Evolutionary conservation across 2,113 vertebrate species (phyloP), one percentile per base, ranked within the genome.

Genomic region (Gasterosteus nipponicus): DNA sequence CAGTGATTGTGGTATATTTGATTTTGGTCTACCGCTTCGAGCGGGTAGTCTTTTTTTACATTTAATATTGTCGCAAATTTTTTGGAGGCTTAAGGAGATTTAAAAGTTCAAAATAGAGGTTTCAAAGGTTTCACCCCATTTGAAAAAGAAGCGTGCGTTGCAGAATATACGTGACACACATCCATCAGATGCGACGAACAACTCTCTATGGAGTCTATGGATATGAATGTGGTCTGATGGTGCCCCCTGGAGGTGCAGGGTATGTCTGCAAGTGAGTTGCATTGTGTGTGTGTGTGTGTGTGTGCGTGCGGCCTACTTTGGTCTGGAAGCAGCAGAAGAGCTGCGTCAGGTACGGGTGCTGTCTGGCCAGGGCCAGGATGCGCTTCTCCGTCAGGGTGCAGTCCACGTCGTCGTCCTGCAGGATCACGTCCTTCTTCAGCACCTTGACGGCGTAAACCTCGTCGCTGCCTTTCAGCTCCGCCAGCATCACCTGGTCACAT

Each of bases 291-390:
- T 61, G 15, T 42, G 19, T 54, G 18, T 19, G 71, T 38, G 61
- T n/a, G 56, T 74, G 19, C 74, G 73, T 56, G 19, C 67, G 69
- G 1, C 79, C 11, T 82, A 97, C 96, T 94, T 97, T 97, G 3
- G 97, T 99, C 93, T 99, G 97, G 94, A 99, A 98, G 95, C 97
- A 99, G 95, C 97, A 99, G 86, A 95, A 98, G 56, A 99, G 96
- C 89, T 99, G 97, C 2, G 97, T 99, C 82, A 99, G 94, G 74
- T 98, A 99, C 0, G 97, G 97, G 81, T 98, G 97, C 86, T 95
- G 97, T 67, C 97, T 92, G 19, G 97, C 97, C 77, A 99, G 89
- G 0, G 97, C 97, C 65, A 99, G 92, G 91, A 99, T 97, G 80
- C 97, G 95, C 89, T 99, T 99, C 89, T 99, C 97, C 0, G 97